phyloP scores from a whole-genome alignment of 1,140 invertebrate species.

The Eriocheir sinensis region DNA sequence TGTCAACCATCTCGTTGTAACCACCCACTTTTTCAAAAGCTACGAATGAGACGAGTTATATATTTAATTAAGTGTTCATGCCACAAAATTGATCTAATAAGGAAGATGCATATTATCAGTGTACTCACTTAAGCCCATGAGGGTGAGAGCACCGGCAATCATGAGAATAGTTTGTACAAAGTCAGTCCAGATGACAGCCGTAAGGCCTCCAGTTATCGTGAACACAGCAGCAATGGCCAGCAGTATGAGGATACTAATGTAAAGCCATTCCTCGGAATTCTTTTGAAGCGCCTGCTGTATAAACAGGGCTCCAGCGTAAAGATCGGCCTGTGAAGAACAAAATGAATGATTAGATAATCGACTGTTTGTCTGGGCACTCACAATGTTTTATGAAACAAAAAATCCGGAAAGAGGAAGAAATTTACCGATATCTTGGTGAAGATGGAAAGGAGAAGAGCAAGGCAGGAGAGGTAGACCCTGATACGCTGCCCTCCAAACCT shows the following conservation, averaged over 20 bases:
- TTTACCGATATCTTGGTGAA: slow-evolving; percentile 86
- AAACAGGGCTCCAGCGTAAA: slow-evolving; percentile 85
- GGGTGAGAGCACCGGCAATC: slow-evolving; percentile 84
- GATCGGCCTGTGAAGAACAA: slow-evolving; percentile 82
- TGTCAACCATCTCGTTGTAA: slow-evolving; percentile 81
- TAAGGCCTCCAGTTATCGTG: slow-evolving; percentile 83
- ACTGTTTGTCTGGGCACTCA: no score
- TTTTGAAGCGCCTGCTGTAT: slow-evolving; percentile 80
- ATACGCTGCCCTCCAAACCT: slow-evolving; percentile 85
- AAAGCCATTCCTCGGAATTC: slow-evolving; percentile 80
- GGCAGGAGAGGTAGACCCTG: slow-evolving; percentile 83
- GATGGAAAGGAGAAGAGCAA: slow-evolving; percentile 85
- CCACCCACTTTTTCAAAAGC: slow-evolving; percentile 84
- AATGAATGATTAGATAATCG: not conserved
- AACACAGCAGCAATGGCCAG: slow-evolving; percentile 84
- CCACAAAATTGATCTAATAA: no score
- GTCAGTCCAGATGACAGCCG: slow-evolving; percentile 86
- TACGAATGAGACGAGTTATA: slow-evolving; percentile 78
- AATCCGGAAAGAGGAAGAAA: no score
- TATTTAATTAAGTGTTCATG: no score
- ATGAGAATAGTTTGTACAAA: slow-evolving; percentile 85
- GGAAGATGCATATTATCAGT: no score
- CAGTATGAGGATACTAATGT: slow-evolving; percentile 83
- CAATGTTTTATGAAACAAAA: no score
- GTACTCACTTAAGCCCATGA: slow-evolving; percentile 81